Base-by-base conservation (phyloP, 2,888 invertebrate genomes). In the Melipona bicolor region DNA sequence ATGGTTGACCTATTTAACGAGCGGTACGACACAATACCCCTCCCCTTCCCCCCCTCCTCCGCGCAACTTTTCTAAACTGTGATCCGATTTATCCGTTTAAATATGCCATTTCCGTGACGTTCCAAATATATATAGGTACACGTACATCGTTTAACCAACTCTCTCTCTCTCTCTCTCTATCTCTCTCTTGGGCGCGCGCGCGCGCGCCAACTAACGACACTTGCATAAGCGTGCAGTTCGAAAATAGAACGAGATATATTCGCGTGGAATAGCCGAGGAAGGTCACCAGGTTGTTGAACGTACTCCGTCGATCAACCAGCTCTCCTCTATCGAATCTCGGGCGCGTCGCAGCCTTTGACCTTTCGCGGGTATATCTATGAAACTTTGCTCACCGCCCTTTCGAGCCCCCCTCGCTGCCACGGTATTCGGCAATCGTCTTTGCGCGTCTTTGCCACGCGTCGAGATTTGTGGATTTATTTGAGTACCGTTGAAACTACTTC, bases 201-300 rank as follows among this genome's bases (percentile, higher is more conserved):
- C 43, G 68, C 43, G 36, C 32, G 68, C 43, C 65, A 59, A 75
- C 68, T 68, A 76, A 68, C 73, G 69, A 69, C 68, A 80, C 79
- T 90, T 89, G 90, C 90, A 85, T 87, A 90, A 89, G 84, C 70
- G 32, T 74, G 84, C 75, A 75, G 77, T 61, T 82, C 81, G 85
- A 83, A 91, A 90, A 90, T 90, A 84, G 78, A 86, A 80, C 85
- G 49, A 80, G 81, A 79, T 80, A 78, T 79, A 83, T 84, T 77
- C 77, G 81, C 59, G 84, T 64, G 69, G 72, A 81, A 81, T 79
- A 84, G 81, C 81, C 87, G 69, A 88, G 87, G 87, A 90, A 90
- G 88, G 90, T 90, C 90, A 79, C 61, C 87, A 79, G 89, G 90
- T 90, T 88, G 86, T 85, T 87, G 90, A 91, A 91, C 91, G 90